Evolutionary conservation across 2,113 vertebrate genomes (phyloP).

Genomic region (Otis tarda): DNA sequence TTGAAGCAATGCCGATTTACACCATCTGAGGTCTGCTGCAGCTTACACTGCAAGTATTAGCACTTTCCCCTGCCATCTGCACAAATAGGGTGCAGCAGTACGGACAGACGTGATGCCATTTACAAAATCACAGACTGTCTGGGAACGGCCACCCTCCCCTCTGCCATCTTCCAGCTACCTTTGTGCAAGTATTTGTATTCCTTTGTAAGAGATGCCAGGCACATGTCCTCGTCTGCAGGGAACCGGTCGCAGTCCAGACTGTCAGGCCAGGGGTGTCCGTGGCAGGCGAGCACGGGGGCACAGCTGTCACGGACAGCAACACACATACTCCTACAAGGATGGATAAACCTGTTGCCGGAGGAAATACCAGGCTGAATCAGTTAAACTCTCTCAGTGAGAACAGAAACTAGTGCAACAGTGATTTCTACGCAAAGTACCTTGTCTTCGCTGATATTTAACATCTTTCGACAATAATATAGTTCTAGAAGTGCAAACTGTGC

Average conservation of each 20-base stretch:
- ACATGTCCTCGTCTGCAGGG: constrained; percentile 82
- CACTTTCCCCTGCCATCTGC: neutral
- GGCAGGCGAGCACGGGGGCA: constrained; percentile 80
- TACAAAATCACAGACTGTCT: neutral
- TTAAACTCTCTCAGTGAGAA: neutral
- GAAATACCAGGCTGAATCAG: neutral
- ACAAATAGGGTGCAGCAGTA: neutral
- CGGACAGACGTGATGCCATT: accelerated
- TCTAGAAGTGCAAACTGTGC: neutral
- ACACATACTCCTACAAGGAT: constrained; percentile 87
- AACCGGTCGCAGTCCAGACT: constrained; percentile 83
- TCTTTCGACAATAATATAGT: neutral
- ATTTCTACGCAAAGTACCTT: neutral
- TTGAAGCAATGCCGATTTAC: neutral
- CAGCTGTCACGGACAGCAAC: constrained; percentile 83
- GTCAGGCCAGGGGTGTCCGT: constrained; percentile 82
- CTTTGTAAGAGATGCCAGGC: constrained; percentile 78
- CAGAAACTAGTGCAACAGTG: neutral
- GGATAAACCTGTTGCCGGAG: constrained; percentile 79
- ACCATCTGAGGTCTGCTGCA: neutral
- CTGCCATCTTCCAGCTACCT: constrained; percentile 67
- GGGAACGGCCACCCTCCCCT: neutral
- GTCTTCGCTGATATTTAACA: neutral
- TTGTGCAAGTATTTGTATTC: constrained; percentile 73
- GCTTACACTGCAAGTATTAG: neutral